Conservation (phyloP, 2,797 vertebrate species). For the Pelodytes ibericus region DNA sequence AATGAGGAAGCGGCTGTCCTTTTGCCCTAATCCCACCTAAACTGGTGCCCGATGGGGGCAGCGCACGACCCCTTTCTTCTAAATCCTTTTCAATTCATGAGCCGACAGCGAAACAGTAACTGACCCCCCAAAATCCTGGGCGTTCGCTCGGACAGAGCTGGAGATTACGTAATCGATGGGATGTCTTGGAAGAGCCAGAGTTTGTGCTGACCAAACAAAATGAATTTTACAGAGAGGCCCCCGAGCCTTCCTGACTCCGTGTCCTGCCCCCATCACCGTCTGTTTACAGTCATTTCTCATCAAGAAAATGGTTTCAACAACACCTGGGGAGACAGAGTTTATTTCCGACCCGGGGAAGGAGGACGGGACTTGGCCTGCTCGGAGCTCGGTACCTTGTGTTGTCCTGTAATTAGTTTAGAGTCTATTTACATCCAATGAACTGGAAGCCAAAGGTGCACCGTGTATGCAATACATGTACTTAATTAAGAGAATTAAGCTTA, state of each 20-base stretch:
- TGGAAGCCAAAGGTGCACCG: slow-evolving; percentile 68
- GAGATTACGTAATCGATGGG: no score
- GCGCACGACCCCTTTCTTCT: no score
- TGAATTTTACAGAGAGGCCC: no score
- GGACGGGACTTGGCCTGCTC: slow-evolving; percentile 63
- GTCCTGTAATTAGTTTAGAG: slow-evolving; percentile 75
- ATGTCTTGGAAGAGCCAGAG: no score
- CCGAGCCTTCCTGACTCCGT: not conserved
- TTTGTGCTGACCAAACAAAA: no score
- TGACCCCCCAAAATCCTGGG: no score
- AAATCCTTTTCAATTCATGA: no score
- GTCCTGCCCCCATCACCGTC: slow-evolving; percentile 5
- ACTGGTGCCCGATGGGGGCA: no score
- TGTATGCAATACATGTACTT: slow-evolving; percentile 70
- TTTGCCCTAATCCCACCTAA: no score
- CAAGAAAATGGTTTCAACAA: slow-evolving; percentile 44
- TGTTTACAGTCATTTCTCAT: slow-evolving; percentile 50
- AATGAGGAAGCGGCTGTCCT: no score
- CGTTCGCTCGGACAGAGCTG: no score
- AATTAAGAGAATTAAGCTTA: slow-evolving; percentile 70
- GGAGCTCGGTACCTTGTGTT: slow-evolving; percentile 71
- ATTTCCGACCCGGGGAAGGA: slow-evolving; percentile 44
- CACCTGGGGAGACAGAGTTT: slow-evolving; percentile 53
- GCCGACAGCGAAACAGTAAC: no score
- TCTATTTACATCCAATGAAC: slow-evolving; percentile 67